These are phyloP conservation scores for Lasioglossum villosulum DNA, from an alignment of 2,888 invertebrate species.

Conservation along the genomic window DNA sequence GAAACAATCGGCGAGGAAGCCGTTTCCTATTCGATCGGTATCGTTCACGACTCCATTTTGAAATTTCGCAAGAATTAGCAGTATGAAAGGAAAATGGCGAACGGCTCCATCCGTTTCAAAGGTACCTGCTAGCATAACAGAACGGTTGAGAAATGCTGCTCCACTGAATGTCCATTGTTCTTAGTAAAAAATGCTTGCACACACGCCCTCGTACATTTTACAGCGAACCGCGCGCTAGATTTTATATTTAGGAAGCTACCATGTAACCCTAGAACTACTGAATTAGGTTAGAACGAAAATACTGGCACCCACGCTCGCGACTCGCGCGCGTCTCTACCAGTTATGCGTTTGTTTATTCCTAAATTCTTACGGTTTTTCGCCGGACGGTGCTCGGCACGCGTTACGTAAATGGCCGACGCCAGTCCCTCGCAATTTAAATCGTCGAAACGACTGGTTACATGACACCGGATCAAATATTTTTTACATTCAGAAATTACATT, in stretches of 20 bases:
- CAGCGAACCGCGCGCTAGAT: slow-evolving; percentile 80
- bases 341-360: slow-evolving; percentile 63
- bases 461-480: neutral
- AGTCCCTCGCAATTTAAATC: neutral
- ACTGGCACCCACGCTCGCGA: slow-evolving; percentile 76
- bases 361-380: slow-evolving; percentile 25
- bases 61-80: neutral
- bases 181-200: slow-evolving; percentile 24
- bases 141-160: neutral
- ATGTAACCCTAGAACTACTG: slow-evolving; percentile 83
- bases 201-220: slow-evolving; percentile 62
- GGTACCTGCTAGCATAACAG: slow-evolving; percentile 5
- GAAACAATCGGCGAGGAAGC: neutral
- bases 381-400: neutral
- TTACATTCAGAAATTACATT: neutral
- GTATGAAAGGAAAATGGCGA: neutral
- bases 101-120: neutral
- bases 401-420: neutral
- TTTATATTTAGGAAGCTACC: slow-evolving; percentile 83
- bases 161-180: slow-evolving; percentile 13
- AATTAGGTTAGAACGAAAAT: slow-evolving; percentile 84
- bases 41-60: neutral
- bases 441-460: neutral
- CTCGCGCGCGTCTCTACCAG: slow-evolving; percentile 59
- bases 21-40: neutral